Percentiles rank a stretch among this genome's conserved stretches.
Evolutionary conservation across 2,113 vertebrate species (phyloP).

Genomic region (Podilymbus podiceps): DNA sequence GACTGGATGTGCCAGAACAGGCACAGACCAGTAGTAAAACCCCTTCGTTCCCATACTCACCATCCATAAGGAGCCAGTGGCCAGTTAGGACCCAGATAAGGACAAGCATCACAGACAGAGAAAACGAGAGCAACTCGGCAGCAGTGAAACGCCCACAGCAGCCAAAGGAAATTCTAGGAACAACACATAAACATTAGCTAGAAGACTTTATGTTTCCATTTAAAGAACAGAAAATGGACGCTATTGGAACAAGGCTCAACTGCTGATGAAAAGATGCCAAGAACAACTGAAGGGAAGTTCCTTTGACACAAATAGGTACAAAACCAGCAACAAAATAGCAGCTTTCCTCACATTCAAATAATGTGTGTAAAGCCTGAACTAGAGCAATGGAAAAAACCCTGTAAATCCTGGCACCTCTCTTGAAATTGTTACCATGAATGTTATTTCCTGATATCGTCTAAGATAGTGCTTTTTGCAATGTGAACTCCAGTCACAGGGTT

Average conservation of each 20-base stretch:
- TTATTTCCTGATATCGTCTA: not conserved
- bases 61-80: slow-evolving; percentile 99
- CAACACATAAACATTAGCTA: not conserved
- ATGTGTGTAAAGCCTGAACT: not conserved
- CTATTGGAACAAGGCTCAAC: not conserved
- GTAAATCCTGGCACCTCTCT: not conserved
- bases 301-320: slow-evolving; percentile 20
- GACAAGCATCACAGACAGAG: slow-evolving; percentile 94
- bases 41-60: slow-evolving; percentile 71
- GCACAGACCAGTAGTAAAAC: not conserved
- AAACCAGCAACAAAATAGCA: slow-evolving; percentile 19
- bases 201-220: not conserved
- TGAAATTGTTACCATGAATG: not conserved
- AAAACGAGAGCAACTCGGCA: slow-evolving; percentile 95
- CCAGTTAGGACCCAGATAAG: slow-evolving; percentile 99
- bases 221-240: not conserved
- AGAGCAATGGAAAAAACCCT: not conserved
- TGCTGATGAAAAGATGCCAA: slow-evolving; percentile 24
- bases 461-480: not conserved
- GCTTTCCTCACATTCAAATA: not conserved
- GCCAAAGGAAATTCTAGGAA: slow-evolving; percentile 94
- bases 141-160: slow-evolving; percentile 98
- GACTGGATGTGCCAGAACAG: not conserved
- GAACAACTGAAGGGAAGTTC: slow-evolving; percentile 30
- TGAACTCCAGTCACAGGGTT: not conserved